Evolutionary conservation across 2,797 vertebrate genomes (phyloP).

Genomic region (Alosa sapidissima): DNA sequence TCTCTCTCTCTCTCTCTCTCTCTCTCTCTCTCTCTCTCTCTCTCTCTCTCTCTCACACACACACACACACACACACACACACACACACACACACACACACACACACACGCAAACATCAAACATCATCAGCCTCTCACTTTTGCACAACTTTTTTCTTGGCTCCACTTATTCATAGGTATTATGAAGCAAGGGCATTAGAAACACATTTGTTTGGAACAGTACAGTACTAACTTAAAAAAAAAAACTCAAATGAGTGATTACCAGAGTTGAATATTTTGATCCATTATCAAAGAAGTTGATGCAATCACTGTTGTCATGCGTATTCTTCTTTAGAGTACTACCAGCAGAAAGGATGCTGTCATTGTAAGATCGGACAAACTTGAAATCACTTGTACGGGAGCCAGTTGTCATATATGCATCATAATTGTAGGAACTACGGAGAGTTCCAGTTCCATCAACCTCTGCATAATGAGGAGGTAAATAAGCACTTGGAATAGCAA

Average conservation of each 20-base stretch:
- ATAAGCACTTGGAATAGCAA: constrained; percentile 40
- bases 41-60: background rate
- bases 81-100: background rate
- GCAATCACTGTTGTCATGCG: background rate
- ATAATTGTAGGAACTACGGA: constrained; percentile 42
- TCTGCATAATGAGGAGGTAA: constrained; percentile 52
- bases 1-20: constrained; percentile 1
- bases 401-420: constrained; percentile 56
- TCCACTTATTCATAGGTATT: background rate
- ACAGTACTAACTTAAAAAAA: background rate
- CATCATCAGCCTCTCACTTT: background rate
- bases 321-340: constrained; percentile 34
- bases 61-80: background rate
- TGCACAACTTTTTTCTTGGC: background rate
- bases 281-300: background rate
- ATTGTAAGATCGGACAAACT: constrained; percentile 42
- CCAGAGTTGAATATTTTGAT: constrained; percentile 9
- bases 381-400: constrained; percentile 51
- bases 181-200: background rate
- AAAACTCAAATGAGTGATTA: background rate
- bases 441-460: constrained; percentile 34
- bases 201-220: background rate
- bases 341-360: constrained; percentile 27
- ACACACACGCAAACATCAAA: background rate
- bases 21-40: constrained; percentile 1